Evolutionary conservation across 2,797 vertebrate genomes (phyloP), one percentile per base, ranked within the genome.

Genomic region (Paedocypris micromegethes): DNA sequence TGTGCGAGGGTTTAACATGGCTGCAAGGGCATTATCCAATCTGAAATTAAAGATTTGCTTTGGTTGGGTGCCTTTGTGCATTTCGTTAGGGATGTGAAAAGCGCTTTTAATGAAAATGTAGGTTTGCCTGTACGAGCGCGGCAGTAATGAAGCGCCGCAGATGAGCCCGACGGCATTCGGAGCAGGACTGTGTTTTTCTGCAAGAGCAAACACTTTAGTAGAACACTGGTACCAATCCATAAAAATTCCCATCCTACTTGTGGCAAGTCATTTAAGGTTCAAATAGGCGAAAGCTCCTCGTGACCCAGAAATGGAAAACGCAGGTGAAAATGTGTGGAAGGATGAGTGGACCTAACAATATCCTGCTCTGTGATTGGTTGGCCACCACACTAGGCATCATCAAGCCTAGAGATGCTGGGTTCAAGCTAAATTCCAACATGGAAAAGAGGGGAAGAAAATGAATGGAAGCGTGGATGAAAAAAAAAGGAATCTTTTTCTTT

Each of bases 21-120:
- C 49, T 23, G 5, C 40, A 48, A 57, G 62, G 66, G 44, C 57
- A 71, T 78, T 70, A 72, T 74, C 75, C 75, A 74, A 84, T 83
- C 58, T 78, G 67, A 83, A 88, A 87, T 87, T 79, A 85, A 86
- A 83, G 81, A 83, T 86, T 84, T 80, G 80, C 66, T 72, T 72
- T 47, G 75, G 80, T 83, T 86, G 74, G 73, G 78, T 77, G 69
- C 77, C 74, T 75, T 75, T 78, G 78, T 79, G 78, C 82, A 86
- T 83, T 82, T 72, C 80, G 73, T 72, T 77, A 73, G 74, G 74
- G 74, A 66, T 59, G 52, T 38, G 70, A 4, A 48, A 52, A 57
- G 7, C 55, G 61, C n/a, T 70, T 83, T 78, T 82, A 84, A 83
- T 83, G 79, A 79, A 85, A 88, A 80, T 59, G 72, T 80, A 75